Conservation (phyloP, 2,888 invertebrate species). For the Acronicta leporina region DNA sequence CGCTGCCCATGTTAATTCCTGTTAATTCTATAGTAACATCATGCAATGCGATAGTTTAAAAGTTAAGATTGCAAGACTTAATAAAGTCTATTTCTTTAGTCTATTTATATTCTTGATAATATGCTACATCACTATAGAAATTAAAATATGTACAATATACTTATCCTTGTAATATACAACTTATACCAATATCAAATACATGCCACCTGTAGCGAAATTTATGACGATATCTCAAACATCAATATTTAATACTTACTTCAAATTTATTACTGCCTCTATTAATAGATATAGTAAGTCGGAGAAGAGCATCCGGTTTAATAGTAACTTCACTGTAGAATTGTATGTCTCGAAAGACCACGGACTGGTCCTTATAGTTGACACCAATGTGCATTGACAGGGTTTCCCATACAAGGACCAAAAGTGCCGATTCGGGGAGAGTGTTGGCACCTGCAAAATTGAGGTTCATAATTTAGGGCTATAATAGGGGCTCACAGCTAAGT, state of each 20-base stretch:
- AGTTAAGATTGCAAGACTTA: no score
- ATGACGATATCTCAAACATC: no score
- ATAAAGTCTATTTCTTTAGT: no score
- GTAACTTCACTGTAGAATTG: slow-evolving; percentile 58
- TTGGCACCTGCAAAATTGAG: slow-evolving; percentile 81
- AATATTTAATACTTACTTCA: slow-evolving; percentile 45
- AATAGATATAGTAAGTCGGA: slow-evolving; percentile 57
- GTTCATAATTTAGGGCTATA: neutral
- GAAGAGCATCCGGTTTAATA: slow-evolving; percentile 49
- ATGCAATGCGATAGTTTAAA: no score
- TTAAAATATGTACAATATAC: no score
- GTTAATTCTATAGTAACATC: no score
- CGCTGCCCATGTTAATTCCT: no score
- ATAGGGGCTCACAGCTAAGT: neutral
- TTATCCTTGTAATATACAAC: no score
- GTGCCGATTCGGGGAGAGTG: slow-evolving; percentile 91
- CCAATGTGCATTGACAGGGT: slow-evolving; percentile 80
- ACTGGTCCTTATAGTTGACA: slow-evolving; percentile 68
- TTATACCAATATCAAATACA: no score
- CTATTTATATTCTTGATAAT: no score
- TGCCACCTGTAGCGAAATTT: no score
- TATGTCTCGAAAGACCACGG: slow-evolving; percentile 61
- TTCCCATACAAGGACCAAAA: slow-evolving; percentile 85
- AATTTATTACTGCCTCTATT: slow-evolving; percentile 62
- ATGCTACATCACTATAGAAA: no score